Conservation (phyloP, 2,888 invertebrate species). For the Chelonus formosanus region DNA sequence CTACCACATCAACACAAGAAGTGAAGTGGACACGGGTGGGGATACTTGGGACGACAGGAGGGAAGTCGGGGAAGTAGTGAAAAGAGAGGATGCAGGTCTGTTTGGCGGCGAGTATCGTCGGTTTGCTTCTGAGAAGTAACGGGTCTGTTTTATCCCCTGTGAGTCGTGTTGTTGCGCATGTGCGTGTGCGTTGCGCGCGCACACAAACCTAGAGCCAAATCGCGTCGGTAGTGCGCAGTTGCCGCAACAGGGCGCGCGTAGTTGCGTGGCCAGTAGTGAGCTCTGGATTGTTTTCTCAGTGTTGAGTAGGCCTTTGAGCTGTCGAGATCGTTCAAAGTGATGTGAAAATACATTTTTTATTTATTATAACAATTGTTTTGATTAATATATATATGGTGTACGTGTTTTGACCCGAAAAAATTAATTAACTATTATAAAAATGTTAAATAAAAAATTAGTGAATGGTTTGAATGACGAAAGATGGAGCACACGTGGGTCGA, state of each 20-base stretch:
- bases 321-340: constrained; percentile 38
- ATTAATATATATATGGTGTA: neutral
- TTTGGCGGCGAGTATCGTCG: constrained; percentile 57
- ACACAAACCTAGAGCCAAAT: neutral
- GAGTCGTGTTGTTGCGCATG: constrained; percentile 33
- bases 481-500: constrained; percentile 45
- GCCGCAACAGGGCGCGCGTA: constrained; percentile 34
- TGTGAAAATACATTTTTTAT: neutral
- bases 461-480: constrained; percentile 15
- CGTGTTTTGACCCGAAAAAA: neutral
- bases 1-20: neutral
- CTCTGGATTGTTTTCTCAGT: constrained; percentile 56
- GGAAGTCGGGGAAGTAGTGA: constrained; percentile 25
- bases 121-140: constrained; percentile 61
- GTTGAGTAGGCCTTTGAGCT: constrained; percentile 51
- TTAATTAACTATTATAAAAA: constrained; percentile 2
- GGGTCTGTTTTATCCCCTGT: constrained; percentile 56
- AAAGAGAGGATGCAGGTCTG: constrained; percentile 56
- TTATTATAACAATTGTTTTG: neutral
- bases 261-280: constrained; percentile 47
- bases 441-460: neutral
- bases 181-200: constrained; percentile 36
- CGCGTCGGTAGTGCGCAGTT: constrained; percentile 38
- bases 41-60: constrained; percentile 2
- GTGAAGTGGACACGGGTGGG: neutral